Conservation (phyloP, 1,140 invertebrate genomes). For the Zaprionus ghesquierei region DNA sequence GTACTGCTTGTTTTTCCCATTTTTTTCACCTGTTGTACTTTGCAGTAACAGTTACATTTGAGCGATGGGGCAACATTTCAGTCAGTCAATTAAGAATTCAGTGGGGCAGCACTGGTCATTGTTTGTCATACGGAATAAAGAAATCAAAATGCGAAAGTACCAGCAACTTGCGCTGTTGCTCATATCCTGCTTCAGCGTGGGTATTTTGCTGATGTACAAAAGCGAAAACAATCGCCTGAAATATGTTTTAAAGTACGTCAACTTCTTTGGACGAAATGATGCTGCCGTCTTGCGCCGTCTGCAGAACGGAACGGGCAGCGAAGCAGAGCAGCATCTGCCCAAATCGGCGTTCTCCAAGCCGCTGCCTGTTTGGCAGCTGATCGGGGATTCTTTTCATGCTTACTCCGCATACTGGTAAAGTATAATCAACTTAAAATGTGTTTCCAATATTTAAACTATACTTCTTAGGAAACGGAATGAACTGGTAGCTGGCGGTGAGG, state of each 20-base stretch:
- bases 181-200: conserved; percentile 85
- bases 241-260: conserved; percentile 88
- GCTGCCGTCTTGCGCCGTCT: conserved; percentile 63
- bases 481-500: conserved; percentile 69
- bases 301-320: conserved; percentile 59
- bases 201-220: conserved; percentile 87
- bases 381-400: conserved; percentile 83
- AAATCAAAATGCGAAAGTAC: conserved; percentile 86
- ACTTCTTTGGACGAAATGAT: conserved; percentile 86
- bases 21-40: not conserved
- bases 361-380: conserved; percentile 84
- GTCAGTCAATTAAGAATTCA: not conserved
- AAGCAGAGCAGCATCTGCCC: conserved; percentile 40
- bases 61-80: not conserved
- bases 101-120: conserved; percentile 11
- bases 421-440: not conserved
- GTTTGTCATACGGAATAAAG: not conserved
- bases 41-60: not conserved
- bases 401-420: conserved; percentile 84
- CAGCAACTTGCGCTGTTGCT: conserved; percentile 86
- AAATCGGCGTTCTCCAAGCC: conserved; percentile 82
- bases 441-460: not conserved
- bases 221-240: conserved; percentile 88
- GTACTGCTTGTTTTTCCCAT: not conserved
- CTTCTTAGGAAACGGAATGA: conserved; percentile 70